These are phyloP conservation scores for Phallusia fumigata DNA, from an alignment of 23 tunicate species.

Conservation along the genomic window DNA sequence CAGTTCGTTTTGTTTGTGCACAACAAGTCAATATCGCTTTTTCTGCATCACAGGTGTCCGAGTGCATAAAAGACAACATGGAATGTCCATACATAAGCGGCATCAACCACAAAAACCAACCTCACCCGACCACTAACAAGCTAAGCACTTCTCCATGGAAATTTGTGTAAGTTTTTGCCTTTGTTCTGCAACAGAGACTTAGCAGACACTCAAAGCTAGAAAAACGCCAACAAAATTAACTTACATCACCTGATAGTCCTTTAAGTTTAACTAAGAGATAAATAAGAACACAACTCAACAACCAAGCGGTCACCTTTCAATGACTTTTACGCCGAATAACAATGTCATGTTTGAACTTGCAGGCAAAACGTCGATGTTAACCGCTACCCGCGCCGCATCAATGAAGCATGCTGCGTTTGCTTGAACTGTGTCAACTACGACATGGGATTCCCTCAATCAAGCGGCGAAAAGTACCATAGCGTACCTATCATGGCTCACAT, in stretches of 20 bases:
- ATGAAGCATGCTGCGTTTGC: slow-evolving; percentile 13
- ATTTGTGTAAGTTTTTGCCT: neutral
- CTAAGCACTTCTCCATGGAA: neutral
- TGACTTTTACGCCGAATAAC: no score
- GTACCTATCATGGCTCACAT: neutral
- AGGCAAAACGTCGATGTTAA: neutral
- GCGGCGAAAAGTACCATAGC: neutral
- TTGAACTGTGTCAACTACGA: neutral
- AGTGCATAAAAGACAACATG: neutral
- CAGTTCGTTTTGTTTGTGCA: no score
- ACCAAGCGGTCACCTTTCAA: no score
- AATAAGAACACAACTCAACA: no score
- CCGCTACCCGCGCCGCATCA: neutral
- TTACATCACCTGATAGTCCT: no score
- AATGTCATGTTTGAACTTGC: neutral
- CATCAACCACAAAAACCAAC: neutral
- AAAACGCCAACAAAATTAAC: no score
- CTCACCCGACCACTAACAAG: neutral
- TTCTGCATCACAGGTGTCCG: neutral
- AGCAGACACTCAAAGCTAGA: no score
- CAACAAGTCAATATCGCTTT: no score
- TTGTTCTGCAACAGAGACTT: no score
- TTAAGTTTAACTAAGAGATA: no score
- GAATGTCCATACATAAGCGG: neutral
- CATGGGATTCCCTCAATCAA: neutral